These are phyloP conservation scores for Seriola dumerili DNA, from an alignment of 2,113 vertebrate species.

Conservation along the genomic window DNA sequence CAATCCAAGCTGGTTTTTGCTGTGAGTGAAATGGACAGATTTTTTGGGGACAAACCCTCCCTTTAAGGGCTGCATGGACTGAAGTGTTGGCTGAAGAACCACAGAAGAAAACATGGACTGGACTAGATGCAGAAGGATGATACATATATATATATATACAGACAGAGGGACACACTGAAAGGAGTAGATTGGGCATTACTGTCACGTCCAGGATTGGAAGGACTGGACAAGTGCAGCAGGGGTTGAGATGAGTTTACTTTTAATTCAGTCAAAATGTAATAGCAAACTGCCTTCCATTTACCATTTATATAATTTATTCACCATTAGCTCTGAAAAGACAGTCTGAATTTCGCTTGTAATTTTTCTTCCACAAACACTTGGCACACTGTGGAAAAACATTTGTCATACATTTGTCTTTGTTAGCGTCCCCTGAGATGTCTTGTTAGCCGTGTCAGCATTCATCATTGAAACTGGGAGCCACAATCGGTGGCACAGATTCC, in stretches of 20 bases:
- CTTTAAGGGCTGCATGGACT: constrained; percentile 39
- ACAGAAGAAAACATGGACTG: constrained; percentile 37
- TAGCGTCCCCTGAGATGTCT: constrained; percentile 62
- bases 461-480: constrained; percentile 41
- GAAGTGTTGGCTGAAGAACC: constrained; percentile 56
- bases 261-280: constrained; percentile 62
- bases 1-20: constrained; percentile 16
- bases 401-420: constrained; percentile 66
- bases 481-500: background rate
- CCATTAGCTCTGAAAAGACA: constrained; percentile 56
- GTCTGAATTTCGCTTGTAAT: constrained; percentile 54
- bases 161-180: background rate
- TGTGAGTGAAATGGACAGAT: constrained; percentile 23
- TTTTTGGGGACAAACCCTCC: background rate
- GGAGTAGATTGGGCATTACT: constrained; percentile 54
- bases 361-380: constrained; percentile 62
- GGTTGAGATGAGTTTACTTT: constrained; percentile 60
- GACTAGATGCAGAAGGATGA: constrained; percentile 2
- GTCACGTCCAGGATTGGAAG: constrained; percentile 52
- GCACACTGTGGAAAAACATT: constrained; percentile 58
- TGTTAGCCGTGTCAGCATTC: constrained; percentile 57
- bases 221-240: constrained; percentile 44
- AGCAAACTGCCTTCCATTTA: constrained; percentile 61
- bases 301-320: constrained; percentile 69
- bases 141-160: background rate